Evolutionary conservation across 1,140 invertebrate species (phyloP), one percentile per base, ranked within the genome.

Genomic region (Aphaenogaster floridana): DNA sequence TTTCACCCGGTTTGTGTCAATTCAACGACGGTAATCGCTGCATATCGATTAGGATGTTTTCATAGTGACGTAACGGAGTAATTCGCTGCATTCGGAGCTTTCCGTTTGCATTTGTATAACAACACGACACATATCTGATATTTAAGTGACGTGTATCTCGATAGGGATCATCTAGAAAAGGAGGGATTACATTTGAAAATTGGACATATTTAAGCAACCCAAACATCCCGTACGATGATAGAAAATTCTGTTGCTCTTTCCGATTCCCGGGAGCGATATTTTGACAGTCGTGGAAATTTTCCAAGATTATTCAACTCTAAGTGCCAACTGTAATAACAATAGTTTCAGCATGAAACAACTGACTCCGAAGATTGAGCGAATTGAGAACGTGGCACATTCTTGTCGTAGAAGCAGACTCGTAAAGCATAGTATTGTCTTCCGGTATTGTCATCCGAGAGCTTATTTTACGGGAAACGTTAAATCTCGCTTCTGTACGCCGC

Each of bases 1-100:
- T 84, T 84, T 84, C 69, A 84, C 42, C n/a, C 68, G 11, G n/a
- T 76, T 86, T 78, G 54, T 48, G 34, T 52, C 83, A 79, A 89
- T 86, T 86, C 79, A 39, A 59, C 50, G 28, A 45, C 0, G 36
- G n/a, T 78, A 83, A 52, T 57, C 79, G 34, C 48, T 21, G 28
- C 59, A 59, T 48, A 63, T 89, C 45, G 57, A 13, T 52, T 15
- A 39, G 54, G 34, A 36, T 76, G 59, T 63, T 71, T 76, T 74
- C 80, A 28, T 34, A 28, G 52, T 74, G 54, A 61, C 42, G 66
- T 61, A 42, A 66, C 13, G n/a, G 9, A 63, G 76, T 34, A 63
- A 48, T n/a, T 34, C 4, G 21, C 21, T 42, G 39, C 15, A 28
- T n/a, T 28, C 15, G n/a, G 13, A 52, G 8, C 11, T 28, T 34